Percentiles rank a stretch among this genome's conserved stretches.
Evolutionary conservation across 2,888 invertebrate species (phyloP).

Genomic region (Hoplodrina blanda): DNA sequence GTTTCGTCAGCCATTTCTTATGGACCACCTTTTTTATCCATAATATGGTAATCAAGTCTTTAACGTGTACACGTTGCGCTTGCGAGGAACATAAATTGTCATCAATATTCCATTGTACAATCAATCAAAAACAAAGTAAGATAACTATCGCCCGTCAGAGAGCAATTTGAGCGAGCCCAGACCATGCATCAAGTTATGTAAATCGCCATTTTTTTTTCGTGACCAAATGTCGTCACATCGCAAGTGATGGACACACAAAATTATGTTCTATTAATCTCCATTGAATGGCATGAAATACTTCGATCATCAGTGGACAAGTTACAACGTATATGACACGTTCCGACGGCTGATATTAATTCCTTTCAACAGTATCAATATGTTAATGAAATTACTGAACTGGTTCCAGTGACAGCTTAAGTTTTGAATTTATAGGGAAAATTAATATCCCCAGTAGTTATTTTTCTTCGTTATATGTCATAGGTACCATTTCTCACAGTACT

Average conservation of each 20-base stretch:
- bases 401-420: constrained; percentile 46
- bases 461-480: constrained; percentile 9
- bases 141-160: constrained; percentile 60
- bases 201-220: constrained; percentile 59
- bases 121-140: constrained; percentile 67
- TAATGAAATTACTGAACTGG: constrained; percentile 71
- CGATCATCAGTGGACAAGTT: constrained; percentile 62
- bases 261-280: constrained; percentile 66
- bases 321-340: constrained; percentile 62
- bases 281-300: constrained; percentile 65
- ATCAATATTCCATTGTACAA: constrained; percentile 58
- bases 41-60: constrained; percentile 44
- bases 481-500: constrained; percentile 2
- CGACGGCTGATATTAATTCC: constrained; percentile 69
- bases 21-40: constrained; percentile 32
- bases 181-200: constrained; percentile 68
- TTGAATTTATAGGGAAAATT: constrained; percentile 45
- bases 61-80: constrained; percentile 36
- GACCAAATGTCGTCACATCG: constrained; percentile 59
- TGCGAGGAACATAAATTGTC: constrained; percentile 51
- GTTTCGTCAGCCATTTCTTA: constrained; percentile 39
- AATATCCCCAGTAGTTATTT: constrained; percentile 11
- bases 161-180: constrained; percentile 61
- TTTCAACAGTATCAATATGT: constrained; percentile 72
- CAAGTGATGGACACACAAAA: constrained; percentile 66